phyloP scores from a whole-genome alignment of 2,113 vertebrate species.

The Zootoca vivipara region DNA sequence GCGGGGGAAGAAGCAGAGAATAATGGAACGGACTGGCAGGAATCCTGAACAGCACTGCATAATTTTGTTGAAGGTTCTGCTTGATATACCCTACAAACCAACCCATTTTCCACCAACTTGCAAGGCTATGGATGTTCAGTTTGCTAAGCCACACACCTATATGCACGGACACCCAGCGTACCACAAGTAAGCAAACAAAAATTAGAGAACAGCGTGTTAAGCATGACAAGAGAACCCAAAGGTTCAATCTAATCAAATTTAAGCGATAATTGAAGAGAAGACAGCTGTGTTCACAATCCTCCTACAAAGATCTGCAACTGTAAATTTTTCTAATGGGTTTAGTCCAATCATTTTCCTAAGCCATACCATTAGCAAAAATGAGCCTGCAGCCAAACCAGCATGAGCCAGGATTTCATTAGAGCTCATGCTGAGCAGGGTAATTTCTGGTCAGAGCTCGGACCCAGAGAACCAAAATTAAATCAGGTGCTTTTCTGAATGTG shows the following conservation, averaged over 20 bases:
- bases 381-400: background rate
- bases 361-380: conserved; percentile 53
- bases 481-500: background rate
- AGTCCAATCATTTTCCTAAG: conserved; percentile 19
- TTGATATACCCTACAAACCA: background rate
- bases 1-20: background rate
- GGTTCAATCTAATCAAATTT: conserved; percentile 38
- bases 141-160: conserved; percentile 8
- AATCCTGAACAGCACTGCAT: no score
- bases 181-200: conserved; percentile 54
- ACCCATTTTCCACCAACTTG: background rate
- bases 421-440: fast-evolving
- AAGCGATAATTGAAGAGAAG: conserved; percentile 44
- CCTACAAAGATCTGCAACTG: conserved; percentile 56
- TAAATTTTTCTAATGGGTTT: conserved; percentile 32
- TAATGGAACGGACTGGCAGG: no score
- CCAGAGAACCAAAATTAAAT: background rate
- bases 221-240: conserved; percentile 41
- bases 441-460: conserved; percentile 5
- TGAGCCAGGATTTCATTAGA: conserved; percentile 5
- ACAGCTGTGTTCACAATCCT: conserved; percentile 61
- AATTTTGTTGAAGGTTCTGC: background rate
- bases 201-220: conserved; percentile 42
- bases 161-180: conserved; percentile 24
- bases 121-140: background rate